A percentile compares a stretch with the other conserved stretches of the same genome.
Conservation (phyloP, 2,113 vertebrate species). For the Rafetus swinhoei region DNA sequence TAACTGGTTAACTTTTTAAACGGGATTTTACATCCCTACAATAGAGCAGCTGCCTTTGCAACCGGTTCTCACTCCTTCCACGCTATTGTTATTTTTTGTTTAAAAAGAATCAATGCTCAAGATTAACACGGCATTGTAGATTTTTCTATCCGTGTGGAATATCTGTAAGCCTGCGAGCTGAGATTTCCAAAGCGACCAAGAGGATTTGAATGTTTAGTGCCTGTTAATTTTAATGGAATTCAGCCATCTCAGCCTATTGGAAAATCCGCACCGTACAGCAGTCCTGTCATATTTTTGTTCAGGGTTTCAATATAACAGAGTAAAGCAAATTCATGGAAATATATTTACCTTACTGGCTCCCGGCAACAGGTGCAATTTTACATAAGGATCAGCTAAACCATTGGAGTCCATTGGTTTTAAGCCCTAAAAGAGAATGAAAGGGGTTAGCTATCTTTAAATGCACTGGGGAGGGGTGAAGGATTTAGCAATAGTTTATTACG, state of each 20-base stretch:
- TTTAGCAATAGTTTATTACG: accelerated
- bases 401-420: slow-evolving; percentile 98
- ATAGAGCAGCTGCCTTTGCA: neutral
- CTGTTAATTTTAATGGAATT: neutral
- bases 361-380: slow-evolving; percentile 94
- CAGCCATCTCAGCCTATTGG: neutral
- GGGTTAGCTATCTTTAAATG: accelerated
- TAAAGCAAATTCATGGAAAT: neutral
- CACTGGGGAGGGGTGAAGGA: neutral
- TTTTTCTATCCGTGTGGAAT: neutral
- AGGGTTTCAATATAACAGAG: accelerated
- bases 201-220: neutral
- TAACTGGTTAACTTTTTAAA: too few species aligned
- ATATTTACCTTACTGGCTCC: slow-evolving; percentile 94
- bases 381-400: slow-evolving; percentile 93
- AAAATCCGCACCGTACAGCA: neutral
- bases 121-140: neutral
- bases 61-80: neutral
- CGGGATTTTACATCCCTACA: too few species aligned
- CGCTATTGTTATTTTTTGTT: neutral
- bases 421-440: slow-evolving; percentile 77
- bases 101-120: neutral
- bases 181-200: neutral
- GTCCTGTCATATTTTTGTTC: neutral
- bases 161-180: too few species aligned